Conservation (phyloP, 1,140 invertebrate genomes). For the Drepana arcuata region DNA sequence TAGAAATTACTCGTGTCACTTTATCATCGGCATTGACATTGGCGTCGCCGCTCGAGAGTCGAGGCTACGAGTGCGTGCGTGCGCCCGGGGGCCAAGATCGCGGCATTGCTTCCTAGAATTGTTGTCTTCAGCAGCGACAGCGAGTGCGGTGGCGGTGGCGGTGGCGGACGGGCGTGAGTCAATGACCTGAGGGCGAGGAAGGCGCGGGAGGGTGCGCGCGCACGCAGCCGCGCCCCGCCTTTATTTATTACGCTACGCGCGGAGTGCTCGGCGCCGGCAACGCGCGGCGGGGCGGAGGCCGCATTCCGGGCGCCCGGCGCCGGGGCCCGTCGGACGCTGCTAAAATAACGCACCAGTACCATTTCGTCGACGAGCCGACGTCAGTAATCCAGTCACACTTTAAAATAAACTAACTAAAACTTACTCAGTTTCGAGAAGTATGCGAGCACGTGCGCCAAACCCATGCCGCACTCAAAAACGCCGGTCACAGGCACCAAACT, state of each 20-base stretch:
- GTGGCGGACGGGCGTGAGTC: constrained; percentile 42
- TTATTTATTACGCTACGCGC: constrained; percentile 70
- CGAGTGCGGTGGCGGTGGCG: constrained; percentile 28
- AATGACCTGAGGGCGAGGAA: constrained; percentile 57
- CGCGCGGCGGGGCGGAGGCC: constrained; percentile 63
- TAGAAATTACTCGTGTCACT: too few species aligned
- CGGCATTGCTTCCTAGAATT: constrained; percentile 35
- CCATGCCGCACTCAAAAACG: constrained; percentile 31
- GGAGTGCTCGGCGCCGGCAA: constrained; percentile 55
- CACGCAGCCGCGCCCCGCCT: constrained; percentile 66
- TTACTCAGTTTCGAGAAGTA: constrained; percentile 44
- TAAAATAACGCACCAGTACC: constrained; percentile 52
- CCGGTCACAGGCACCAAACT: constrained; percentile 33
- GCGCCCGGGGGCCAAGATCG: constrained; percentile 38
- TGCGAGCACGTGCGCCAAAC: constrained; percentile 48
- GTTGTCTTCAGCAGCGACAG: constrained; percentile 42
- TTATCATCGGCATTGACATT: constrained; percentile 61
- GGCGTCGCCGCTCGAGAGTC: constrained; percentile 17
- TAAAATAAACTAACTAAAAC: constrained; percentile 57
- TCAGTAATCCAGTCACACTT: constrained; percentile 42
- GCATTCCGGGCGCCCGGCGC: constrained; percentile 61
- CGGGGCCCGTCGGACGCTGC: constrained; percentile 62
- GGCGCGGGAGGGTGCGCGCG: constrained; percentile 65
- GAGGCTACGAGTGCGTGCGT: constrained; percentile 1
- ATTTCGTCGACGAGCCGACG: constrained; percentile 23